Evolutionary conservation across 2,888 invertebrate genomes (phyloP), one percentile per base, ranked within the genome.

Genomic region (Nebria salina): DNA sequence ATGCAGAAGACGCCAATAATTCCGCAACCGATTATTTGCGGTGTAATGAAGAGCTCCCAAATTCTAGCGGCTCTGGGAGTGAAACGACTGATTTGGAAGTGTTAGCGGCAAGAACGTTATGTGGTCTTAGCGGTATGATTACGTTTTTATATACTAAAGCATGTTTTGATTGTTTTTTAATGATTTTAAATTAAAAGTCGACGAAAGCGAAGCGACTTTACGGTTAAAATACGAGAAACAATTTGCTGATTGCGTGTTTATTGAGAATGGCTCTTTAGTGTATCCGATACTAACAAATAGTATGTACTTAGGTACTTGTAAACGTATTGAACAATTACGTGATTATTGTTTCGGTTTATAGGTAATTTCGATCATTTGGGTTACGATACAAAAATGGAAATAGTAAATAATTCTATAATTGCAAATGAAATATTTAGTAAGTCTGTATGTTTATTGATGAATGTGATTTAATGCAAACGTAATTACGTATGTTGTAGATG

Each of bases 251-350:
- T n/a, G 9, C 20, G 43, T 73, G 20, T 73, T 15, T 42, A 13
- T 34, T 34, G 73, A 73, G 34, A 42, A 42, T 34, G 73, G 73
- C 3, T n/a, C 43, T 9, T 13, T 8, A 43, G 8, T 73, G 11
- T 73, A 34, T 42, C 73, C 73, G 13, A n/a, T 73, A 43, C 13
- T 73, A 20, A 73, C 73, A 20, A 73, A 73, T 42, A 34, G 73
- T 73, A 41, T 20, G 73, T 72, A 54, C 13, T 54, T 11, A 54
- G 34, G 34, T 34, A 34, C 34, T 34, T 34, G 13, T 8, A 54
- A 54, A 1, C 0, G 13, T 11, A 54, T 54, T 54, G 2, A 11
- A 54, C 13, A 54, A 54, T 54, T 11, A 0, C 8, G 54, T 54
- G 54, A 54, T 54, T 54, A 13, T 11, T 54, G 54, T 54, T 11